phyloP scores from a whole-genome alignment of 2,797 vertebrate genomes.

The Lateolabrax maculatus region DNA sequence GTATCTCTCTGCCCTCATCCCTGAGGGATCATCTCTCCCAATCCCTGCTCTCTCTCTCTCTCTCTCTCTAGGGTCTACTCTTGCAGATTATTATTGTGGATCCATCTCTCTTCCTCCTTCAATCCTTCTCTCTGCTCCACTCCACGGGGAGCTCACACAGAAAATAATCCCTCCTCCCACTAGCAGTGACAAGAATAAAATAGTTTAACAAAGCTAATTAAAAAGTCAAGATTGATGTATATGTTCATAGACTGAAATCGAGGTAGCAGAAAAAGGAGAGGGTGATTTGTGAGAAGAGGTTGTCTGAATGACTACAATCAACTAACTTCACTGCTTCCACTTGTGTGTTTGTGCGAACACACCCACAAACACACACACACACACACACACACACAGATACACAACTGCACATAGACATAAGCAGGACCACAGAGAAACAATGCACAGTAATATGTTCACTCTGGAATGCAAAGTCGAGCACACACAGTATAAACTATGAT shows the following conservation, averaged over 20 bases:
- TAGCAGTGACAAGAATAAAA: conserved; percentile 50
- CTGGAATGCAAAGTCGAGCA: background rate
- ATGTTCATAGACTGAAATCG: conserved; percentile 41
- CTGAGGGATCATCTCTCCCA: conserved; percentile 60
- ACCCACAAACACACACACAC: background rate
- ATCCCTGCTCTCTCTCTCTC: conserved; percentile 34
- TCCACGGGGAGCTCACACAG: conserved; percentile 45
- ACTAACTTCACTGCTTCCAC: conserved; percentile 22
- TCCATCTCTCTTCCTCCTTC: conserved; percentile 48
- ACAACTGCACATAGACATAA: conserved; percentile 6
- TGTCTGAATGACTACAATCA: conserved; percentile 50
- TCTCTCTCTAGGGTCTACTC: conserved; percentile 45
- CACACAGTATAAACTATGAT: conserved; percentile 60
- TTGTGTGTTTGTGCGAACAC: background rate
- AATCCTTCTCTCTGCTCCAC: conserved; percentile 31
- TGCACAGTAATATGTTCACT: conserved; percentile 2
- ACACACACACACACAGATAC: background rate
- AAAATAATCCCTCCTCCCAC: conserved; percentile 61
- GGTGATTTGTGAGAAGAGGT: conserved; percentile 40
- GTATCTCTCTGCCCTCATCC: conserved; percentile 57
- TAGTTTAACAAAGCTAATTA: conserved; percentile 69
- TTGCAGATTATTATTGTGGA: conserved; percentile 67
- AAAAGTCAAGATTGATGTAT: conserved; percentile 63
- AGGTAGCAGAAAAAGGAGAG: conserved; percentile 18
- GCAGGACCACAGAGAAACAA: conserved; percentile 8